These are phyloP conservation scores for Tricholaema leucomelas DNA, from an alignment of 2,113 vertebrate genomes.

Conservation along the genomic window DNA sequence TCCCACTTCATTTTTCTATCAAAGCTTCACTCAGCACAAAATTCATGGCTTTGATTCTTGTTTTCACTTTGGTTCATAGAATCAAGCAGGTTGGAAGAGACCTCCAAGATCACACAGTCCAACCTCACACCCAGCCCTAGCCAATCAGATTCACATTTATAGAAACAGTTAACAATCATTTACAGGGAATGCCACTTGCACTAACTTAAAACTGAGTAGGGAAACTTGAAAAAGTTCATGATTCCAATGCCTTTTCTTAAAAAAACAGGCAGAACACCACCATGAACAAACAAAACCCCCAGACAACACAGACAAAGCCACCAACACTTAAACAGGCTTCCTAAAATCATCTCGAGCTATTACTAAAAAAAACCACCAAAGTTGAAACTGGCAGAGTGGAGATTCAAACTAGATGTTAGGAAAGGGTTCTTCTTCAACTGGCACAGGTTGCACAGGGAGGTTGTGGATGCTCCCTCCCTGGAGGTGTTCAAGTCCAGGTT, in stretches of 20 bases:
- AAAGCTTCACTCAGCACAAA: background rate
- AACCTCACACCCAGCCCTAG: too few relatives aligned
- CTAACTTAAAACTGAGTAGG: background rate
- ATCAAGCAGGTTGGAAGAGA: too few relatives aligned
- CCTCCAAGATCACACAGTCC: too few relatives aligned
- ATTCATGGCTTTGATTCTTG: background rate
- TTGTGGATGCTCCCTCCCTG: too few relatives aligned
- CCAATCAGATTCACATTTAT: background rate
- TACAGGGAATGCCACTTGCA: background rate
- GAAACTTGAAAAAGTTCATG: background rate
- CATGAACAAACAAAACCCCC: background rate
- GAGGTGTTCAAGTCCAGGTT: too few relatives aligned
- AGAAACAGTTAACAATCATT: background rate
- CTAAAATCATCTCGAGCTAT: background rate
- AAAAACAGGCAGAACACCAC: background rate
- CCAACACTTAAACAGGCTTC: background rate
- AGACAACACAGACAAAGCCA: background rate
- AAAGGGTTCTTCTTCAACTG: too few relatives aligned
- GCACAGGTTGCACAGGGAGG: too few relatives aligned
- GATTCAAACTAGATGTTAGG: too few relatives aligned
- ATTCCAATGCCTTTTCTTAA: background rate
- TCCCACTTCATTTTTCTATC: background rate
- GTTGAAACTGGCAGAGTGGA: too few relatives aligned
- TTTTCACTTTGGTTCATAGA: background rate
- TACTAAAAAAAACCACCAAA: background rate